phyloP scores from a whole-genome alignment of 2,797 vertebrate genomes.

The Merluccius polli region DNA sequence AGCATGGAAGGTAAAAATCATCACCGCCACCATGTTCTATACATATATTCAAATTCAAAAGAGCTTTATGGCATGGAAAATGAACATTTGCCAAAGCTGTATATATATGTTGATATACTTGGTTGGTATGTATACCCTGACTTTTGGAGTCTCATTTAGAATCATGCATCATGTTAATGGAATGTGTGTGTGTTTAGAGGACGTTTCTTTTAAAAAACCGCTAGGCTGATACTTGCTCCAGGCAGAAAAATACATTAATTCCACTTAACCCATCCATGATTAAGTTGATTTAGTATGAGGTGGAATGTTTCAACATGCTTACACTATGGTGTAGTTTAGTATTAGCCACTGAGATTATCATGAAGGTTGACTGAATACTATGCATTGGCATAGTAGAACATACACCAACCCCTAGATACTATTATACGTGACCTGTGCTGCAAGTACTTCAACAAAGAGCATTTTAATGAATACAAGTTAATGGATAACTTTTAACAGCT shows the following conservation, averaged over 20 bases:
- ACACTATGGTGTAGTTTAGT: background rate
- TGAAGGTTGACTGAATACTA: background rate
- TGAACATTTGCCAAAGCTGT: background rate
- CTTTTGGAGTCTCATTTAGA: background rate
- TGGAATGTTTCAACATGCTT: background rate
- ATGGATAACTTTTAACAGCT: no score
- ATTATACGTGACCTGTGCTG: no score
- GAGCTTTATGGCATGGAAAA: background rate
- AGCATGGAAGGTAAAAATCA: slow-evolving; percentile 72
- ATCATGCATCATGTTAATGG: background rate
- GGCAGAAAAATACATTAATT: background rate
- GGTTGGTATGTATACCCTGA: background rate
- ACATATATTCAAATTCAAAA: background rate
- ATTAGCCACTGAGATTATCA: background rate
- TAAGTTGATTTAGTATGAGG: background rate
- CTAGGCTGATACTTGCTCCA: no score
- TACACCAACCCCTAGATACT: no score
- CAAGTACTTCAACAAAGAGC: no score
- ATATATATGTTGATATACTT: background rate
- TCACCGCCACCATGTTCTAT: background rate
- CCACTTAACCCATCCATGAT: background rate
- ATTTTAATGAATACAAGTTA: no score
- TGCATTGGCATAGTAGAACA: no score
- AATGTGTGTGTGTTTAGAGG: background rate
- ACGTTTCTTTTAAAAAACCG: no score